phyloP scores from a whole-genome alignment of 2,888 invertebrate species.

The Drosophila neoperkinsi region DNA sequence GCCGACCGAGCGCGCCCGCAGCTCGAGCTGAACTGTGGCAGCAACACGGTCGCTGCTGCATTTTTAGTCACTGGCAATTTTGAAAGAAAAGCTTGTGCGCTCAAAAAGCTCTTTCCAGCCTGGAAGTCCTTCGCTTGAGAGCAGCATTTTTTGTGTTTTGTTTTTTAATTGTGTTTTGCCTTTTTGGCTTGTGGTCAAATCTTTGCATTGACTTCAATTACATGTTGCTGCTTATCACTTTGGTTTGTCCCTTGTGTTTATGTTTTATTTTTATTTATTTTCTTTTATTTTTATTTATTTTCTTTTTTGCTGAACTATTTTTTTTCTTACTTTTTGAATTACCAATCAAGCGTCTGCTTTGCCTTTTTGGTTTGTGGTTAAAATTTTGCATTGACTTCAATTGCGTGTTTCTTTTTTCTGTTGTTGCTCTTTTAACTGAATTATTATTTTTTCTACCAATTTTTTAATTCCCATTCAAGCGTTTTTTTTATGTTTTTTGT shows the following conservation, averaged over 20 bases:
- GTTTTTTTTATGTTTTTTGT: not conserved
- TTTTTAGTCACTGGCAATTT: slow-evolving; percentile 36
- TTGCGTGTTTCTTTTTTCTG: not conserved
- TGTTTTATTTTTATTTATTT: not conserved
- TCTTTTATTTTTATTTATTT: not conserved
- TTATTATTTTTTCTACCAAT: not conserved
- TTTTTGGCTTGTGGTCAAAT: not conserved
- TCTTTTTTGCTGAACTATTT: not conserved
- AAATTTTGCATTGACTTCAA: not conserved
- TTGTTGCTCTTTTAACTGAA: too few relatives aligned
- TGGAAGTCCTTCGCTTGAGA: slow-evolving; percentile 35
- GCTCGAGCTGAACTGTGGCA: slow-evolving; percentile 74
- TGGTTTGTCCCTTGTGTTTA: not conserved
- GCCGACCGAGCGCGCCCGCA: slow-evolving; percentile 66
- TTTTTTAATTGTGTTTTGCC: not conserved
- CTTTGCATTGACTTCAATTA: not conserved
- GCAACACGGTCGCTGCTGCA: slow-evolving; percentile 37
- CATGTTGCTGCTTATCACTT: not conserved
- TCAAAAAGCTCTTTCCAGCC: slow-evolving; percentile 57
- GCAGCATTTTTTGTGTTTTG: not conserved
- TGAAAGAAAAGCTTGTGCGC: slow-evolving; percentile 10
- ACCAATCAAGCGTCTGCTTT: not conserved
- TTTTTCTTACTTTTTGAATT: not conserved
- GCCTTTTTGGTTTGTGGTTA: not conserved
- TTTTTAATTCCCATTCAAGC: not conserved